Evolutionary conservation across 2,797 vertebrate species (phyloP), one percentile per base, ranked within the genome.

Genomic region (Helarctos malayanus): DNA sequence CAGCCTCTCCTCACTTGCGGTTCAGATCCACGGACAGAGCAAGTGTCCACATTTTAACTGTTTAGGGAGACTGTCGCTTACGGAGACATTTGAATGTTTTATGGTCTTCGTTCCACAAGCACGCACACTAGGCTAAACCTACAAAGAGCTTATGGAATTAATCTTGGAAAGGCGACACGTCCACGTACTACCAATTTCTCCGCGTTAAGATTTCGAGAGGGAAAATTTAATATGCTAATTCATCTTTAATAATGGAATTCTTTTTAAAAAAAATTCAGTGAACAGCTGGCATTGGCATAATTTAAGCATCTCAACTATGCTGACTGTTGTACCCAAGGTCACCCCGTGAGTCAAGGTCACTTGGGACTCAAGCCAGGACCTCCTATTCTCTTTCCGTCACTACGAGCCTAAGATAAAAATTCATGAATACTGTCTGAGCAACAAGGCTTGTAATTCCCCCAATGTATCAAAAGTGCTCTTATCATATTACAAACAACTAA

Each of bases 401-500:
- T 93, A 75, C 27, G 47, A 95, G 71, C 95, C 92, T 59, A 54
- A 93, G 81, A 96, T 94, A 98, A 97, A 97, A 96, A 89, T 69
- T 81, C 95, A 97, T 93, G 98, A 98, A 97, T 59, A 95, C 82
- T 94, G 96, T 96, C 92, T 92, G 91, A 92, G 95, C 93, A 95
- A 1, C 63, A 95, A 92, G 95, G 75, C 91, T 94, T 97, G 92
- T 61, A 49, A 61, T 90, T 97, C 92, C 82, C 88, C 80, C 76
- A 93, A 89, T 52, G 95, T 78, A 97, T 96, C 97, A 98, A 98
- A 98, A 98, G 98, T 92, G 78, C 84, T 94, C 98, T 98, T 99
- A 98, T 98, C 98, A 93, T 41, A 98, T 81, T 81, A 93, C 97
- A 98, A 98, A 98, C 98, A 98, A 97, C 86, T 91, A 98, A 97